Conservation (phyloP, 92 coral and sea anemone species). For the Galaxea fascicularis region DNA sequence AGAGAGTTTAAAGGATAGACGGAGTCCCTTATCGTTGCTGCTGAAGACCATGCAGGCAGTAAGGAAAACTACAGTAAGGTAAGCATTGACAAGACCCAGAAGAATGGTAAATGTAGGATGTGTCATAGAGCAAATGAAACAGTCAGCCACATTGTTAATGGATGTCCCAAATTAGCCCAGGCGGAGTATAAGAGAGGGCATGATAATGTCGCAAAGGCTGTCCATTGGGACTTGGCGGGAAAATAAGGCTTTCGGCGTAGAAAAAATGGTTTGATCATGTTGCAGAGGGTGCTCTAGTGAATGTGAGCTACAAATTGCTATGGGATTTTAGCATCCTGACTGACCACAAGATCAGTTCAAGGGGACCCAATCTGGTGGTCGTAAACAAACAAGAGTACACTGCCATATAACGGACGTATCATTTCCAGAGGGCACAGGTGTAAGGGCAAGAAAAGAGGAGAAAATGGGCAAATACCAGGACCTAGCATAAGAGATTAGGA, state of each 20-base stretch:
- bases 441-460: background rate
- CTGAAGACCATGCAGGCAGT: background rate
- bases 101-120: background rate
- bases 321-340: no score
- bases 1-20: no score
- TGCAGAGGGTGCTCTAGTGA: no score
- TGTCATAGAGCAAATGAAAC: conserved; percentile 2
- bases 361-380: background rate
- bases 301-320: no score
- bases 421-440: background rate
- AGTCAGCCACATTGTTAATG: background rate
- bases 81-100: background rate
- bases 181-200: background rate
- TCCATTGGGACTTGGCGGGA: background rate
- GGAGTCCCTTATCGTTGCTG: conserved; percentile 2
- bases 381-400: conserved; percentile 5
- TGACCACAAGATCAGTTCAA: background rate
- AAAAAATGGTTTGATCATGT: conserved; percentile 6
- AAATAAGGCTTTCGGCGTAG: background rate
- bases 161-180: conserved; percentile 4
- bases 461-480: conserved; percentile 3
- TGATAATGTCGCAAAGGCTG: background rate
- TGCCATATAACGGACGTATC: background rate
- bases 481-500: background rate
- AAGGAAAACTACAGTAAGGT: background rate